Percentiles rank a stretch among this genome's conserved stretches.
phyloP scores from a whole-genome alignment of 2,888 invertebrate genomes.

The Opisthograptis luteolata region DNA sequence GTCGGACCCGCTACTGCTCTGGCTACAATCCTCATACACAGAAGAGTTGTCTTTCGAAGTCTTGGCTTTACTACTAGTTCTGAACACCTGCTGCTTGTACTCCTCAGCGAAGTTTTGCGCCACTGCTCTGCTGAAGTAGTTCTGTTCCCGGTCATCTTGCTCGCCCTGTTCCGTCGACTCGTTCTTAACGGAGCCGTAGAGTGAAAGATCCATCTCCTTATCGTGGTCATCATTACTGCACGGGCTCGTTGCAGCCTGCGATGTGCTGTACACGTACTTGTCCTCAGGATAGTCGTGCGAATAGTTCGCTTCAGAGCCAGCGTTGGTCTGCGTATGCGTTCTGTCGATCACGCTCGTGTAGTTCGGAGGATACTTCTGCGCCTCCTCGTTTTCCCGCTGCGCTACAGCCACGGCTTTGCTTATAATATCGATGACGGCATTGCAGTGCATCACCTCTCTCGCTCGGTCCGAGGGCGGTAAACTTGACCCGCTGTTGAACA shows the following conservation, averaged over 20 bases:
- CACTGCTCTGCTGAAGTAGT: slow-evolving; percentile 56
- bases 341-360: slow-evolving; percentile 67
- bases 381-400: slow-evolving; percentile 78
- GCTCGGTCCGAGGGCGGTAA: slow-evolving; percentile 83
- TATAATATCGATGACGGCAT: slow-evolving; percentile 81
- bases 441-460: slow-evolving; percentile 80
- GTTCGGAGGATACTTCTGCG: slow-evolving; percentile 65
- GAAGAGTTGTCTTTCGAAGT: slow-evolving; percentile 75
- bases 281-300: slow-evolving; percentile 69
- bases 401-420: slow-evolving; percentile 81
- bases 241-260: slow-evolving; percentile 63
- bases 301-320: slow-evolving; percentile 50
- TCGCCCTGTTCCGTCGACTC: slow-evolving; percentile 63
- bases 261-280: slow-evolving; percentile 62
- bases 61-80: slow-evolving; percentile 58
- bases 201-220: slow-evolving; percentile 80
- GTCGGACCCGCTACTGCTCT: slow-evolving; percentile 89
- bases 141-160: slow-evolving; percentile 50
- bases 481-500: slow-evolving; percentile 84
- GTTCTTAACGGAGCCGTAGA: slow-evolving; percentile 70
- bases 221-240: slow-evolving; percentile 70
- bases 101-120: slow-evolving; percentile 66
- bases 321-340: slow-evolving; percentile 50
- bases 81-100: slow-evolving; percentile 68
- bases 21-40: slow-evolving; percentile 84